phyloP scores from a whole-genome alignment of 2,888 invertebrate species.

The Diarsia brunnea region DNA sequence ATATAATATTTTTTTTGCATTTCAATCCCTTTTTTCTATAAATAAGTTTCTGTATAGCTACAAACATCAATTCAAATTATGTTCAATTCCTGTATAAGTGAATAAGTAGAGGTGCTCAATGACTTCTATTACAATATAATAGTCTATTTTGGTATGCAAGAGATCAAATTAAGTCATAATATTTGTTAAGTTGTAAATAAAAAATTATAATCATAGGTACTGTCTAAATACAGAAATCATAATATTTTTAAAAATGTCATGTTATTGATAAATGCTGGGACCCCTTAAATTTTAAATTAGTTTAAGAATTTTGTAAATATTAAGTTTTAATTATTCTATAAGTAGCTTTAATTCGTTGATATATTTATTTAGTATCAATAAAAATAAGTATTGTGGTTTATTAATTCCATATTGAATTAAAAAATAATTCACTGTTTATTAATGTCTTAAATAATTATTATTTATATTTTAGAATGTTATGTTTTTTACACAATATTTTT shows the following conservation, averaged over 20 bases:
- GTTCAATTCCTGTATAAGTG: conserved; percentile 33
- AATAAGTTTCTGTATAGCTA: background rate
- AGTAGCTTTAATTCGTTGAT: too few species aligned
- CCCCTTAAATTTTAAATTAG: conserved; percentile 2
- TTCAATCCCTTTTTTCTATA: conserved; percentile 4
- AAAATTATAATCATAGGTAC: background rate
- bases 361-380: background rate
- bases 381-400: conserved; percentile 1
- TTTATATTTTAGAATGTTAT: background rate
- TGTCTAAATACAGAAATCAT: background rate
- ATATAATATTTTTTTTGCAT: conserved; percentile 12
- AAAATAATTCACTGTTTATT: conserved; percentile 8
- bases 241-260: conserved; percentile 6
- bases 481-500: conserved; percentile 32
- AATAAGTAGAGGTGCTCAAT: conserved; percentile 10
- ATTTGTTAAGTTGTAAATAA: conserved; percentile 9
- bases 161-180: conserved; percentile 13
- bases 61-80: background rate
- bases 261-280: conserved; percentile 10
- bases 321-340: too few species aligned
- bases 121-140: background rate
- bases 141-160: background rate
- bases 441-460: background rate
- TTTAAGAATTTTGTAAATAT: background rate
- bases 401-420: conserved; percentile 9